Conservation (phyloP, 2,888 invertebrate species). For the Lamellibrachia columna region DNA sequence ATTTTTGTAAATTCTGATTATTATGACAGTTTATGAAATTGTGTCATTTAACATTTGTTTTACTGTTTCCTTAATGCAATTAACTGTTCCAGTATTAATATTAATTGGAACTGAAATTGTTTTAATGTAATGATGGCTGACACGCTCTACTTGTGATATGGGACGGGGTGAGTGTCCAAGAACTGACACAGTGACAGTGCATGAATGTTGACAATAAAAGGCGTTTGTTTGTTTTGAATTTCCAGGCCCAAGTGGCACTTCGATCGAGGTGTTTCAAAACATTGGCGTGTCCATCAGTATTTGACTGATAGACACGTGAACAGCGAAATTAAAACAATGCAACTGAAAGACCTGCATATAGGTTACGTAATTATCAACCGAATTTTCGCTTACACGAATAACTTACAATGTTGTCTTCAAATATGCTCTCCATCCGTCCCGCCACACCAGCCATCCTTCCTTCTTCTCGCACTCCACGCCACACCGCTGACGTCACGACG, state of each 20-base stretch:
- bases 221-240: not conserved
- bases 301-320: not conserved
- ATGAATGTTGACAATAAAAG: not conserved
- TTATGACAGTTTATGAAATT: no score
- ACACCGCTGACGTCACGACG: conserved; percentile 22
- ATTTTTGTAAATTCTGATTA: no score
- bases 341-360: not conserved
- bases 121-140: not conserved
- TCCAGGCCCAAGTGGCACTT: not conserved
- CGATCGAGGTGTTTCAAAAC: not conserved
- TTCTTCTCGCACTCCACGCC: conserved; percentile 25
- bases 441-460: conserved; percentile 35
- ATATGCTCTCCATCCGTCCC: conserved; percentile 31
- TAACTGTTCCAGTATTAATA: not conserved
- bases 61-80: not conserved
- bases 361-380: not conserved
- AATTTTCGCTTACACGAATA: not conserved
- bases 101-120: not conserved
- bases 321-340: not conserved
- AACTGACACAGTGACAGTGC: not conserved
- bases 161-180: conserved; percentile 9
- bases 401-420: conserved; percentile 24
- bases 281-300: not conserved
- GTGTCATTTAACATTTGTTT: not conserved
- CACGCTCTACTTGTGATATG: not conserved